phyloP scores from a whole-genome alignment of 2,113 vertebrate species.

The Spizaetus ornatus region DNA sequence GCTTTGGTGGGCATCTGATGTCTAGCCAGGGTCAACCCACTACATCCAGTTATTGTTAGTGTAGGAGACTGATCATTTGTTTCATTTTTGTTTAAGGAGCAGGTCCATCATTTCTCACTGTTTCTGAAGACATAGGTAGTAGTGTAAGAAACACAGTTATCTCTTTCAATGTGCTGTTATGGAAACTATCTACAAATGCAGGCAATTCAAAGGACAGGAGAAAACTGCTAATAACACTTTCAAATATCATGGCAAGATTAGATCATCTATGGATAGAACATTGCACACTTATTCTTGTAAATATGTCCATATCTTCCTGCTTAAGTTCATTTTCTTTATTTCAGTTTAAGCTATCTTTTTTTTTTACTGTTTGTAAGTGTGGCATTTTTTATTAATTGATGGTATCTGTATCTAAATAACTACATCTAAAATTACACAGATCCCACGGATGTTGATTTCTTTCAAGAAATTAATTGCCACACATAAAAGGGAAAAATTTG shows the following conservation, averaged over 20 bases:
- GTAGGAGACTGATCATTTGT: neutral
- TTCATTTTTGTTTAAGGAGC: neutral
- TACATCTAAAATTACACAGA: neutral
- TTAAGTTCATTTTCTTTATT: neutral
- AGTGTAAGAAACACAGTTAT: neutral
- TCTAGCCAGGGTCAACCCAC: no score
- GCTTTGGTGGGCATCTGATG: no score
- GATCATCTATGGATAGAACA: neutral
- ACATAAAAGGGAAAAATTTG: neutral
- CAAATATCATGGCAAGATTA: neutral
- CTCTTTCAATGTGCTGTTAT: neutral
- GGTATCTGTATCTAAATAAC: neutral
- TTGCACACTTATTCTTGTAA: neutral
- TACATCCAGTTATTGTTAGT: neutral
- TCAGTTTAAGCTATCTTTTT: neutral
- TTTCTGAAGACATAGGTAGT: neutral
- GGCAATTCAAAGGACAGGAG: neutral
- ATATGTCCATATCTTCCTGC: neutral
- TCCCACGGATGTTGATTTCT: neutral
- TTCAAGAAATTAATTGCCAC: neutral
- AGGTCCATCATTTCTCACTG: neutral
- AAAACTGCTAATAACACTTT: neutral
- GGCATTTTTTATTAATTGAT: neutral
- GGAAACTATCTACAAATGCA: neutral
- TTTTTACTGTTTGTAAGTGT: neutral